A percentile compares a stretch with the other conserved stretches of the same genome.
Conservation (phyloP, 2,888 invertebrate species). For the Zeuzera pyrina region DNA sequence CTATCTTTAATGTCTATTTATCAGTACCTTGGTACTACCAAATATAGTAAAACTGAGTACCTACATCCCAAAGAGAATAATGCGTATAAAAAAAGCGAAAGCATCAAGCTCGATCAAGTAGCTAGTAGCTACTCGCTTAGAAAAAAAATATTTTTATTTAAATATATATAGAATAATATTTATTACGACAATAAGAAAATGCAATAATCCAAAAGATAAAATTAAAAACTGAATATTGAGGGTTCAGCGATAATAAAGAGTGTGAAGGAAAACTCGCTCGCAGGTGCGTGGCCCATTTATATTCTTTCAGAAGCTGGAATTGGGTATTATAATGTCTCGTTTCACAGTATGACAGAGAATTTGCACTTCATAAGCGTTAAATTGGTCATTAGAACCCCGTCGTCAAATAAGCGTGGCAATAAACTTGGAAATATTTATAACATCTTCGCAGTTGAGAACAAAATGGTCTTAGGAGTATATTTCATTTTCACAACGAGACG, state of each 20-base stretch:
- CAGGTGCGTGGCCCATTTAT: constrained; percentile 51
- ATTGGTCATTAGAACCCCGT: constrained; percentile 59
- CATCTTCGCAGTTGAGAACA: constrained; percentile 16
- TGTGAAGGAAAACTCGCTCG: constrained; percentile 18
- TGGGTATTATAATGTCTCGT: constrained; percentile 63
- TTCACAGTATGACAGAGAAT: constrained; percentile 62
- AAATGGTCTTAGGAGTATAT: constrained; percentile 10
- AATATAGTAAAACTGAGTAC: too few relatives aligned
- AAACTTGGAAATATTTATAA: constrained; percentile 57
- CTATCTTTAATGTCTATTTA: too few relatives aligned
- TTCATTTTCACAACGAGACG: constrained; percentile 10
- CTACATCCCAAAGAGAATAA: too few relatives aligned
- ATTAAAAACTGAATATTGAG: too few relatives aligned
- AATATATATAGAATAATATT: too few relatives aligned
- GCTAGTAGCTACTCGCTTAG: too few relatives aligned
- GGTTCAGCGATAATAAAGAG: constrained; percentile 13
- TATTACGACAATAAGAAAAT: too few relatives aligned
- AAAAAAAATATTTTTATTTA: too few relatives aligned
- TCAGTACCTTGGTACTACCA: too few relatives aligned
- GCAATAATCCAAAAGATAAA: too few relatives aligned
- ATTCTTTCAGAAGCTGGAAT: constrained; percentile 61
- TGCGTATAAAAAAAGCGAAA: too few relatives aligned
- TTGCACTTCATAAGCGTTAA: constrained; percentile 69
- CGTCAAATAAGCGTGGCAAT: constrained; percentile 48
- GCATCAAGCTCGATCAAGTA: too few relatives aligned